phyloP scores from a whole-genome alignment of 2,113 vertebrate genomes.

The Hepsetus odoe region DNA sequence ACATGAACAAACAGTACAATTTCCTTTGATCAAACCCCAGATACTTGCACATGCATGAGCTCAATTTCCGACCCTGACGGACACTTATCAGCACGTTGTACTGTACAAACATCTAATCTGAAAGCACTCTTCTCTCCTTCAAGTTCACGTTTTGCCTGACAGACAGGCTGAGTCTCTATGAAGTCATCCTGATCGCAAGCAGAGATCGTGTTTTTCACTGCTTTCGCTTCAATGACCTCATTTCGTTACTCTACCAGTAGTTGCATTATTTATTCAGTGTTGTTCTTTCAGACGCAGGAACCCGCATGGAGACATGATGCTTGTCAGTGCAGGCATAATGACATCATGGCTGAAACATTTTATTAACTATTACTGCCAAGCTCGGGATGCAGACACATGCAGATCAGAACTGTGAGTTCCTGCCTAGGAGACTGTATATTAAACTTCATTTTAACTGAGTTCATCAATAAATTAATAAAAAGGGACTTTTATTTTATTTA shows the following conservation, averaged over 20 bases:
- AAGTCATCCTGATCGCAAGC: slow-evolving; percentile 65
- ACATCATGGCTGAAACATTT: slow-evolving; percentile 65
- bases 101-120: slow-evolving; percentile 48
- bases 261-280: slow-evolving; percentile 60
- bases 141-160: slow-evolving; percentile 51
- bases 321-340: slow-evolving; percentile 64
- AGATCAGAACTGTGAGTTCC: neutral
- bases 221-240: slow-evolving; percentile 1
- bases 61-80: slow-evolving; percentile 44
- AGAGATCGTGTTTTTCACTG: slow-evolving; percentile 45
- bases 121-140: slow-evolving; percentile 14
- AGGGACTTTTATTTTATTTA: neutral
- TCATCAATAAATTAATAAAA: neutral
- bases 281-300: slow-evolving; percentile 42
- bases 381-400: neutral
- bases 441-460: neutral
- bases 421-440: neutral
- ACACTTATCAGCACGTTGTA: slow-evolving; percentile 48
- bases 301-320: slow-evolving; percentile 62
- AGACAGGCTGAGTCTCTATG: slow-evolving; percentile 46
- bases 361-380: slow-evolving; percentile 45
- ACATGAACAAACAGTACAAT: slow-evolving; percentile 2
- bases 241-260: slow-evolving; percentile 56
- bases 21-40: slow-evolving; percentile 25
- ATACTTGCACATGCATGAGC: slow-evolving; percentile 35